Evolutionary conservation across 2,888 invertebrate genomes (phyloP), one percentile per base, ranked within the genome.

Genomic region (Parnassius orleans): DNA sequence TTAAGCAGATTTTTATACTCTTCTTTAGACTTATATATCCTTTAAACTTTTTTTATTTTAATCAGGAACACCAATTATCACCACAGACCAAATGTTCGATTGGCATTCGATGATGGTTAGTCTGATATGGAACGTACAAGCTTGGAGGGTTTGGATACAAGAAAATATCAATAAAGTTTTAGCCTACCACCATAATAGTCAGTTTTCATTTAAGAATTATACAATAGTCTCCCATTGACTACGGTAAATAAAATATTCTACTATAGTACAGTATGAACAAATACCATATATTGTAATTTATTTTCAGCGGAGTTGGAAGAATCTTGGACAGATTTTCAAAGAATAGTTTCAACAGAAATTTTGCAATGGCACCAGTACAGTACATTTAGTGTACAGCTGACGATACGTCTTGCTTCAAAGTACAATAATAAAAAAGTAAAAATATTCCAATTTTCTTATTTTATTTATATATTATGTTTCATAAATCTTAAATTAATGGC

Each of bases 101-200:
- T 88, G 88, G 88, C 85, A 86, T 64, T 82, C 88, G 2, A 84
- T 88, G 83, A 81, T 89, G 81, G 81, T 87, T 33, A 89, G 87
- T 66, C 71, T 90, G 24, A 80, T 85, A 79, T 90, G 90, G 90
- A 90, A 90, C 66, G 75, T 87, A 56, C 84, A 87, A 62, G 84
- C 87, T 1, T 90, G 90, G 90, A 80, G 86, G 3, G 79, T 79
- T 58, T 90, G 90, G 90, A 84, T 90, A 14, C 85, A 89, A 60
- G 86, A 86, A 50, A 83, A 80, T 61, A 77, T 90, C 10, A 79
- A 86, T 67, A 76, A 73, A 10, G 83, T 84, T 1, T 65, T 84
- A 3, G 56, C 69, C 1, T 76, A 77, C 64, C 70, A 72, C 53
- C 67, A 64, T 33, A 33, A 33, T 33, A 33, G 33, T 33, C 0